phyloP scores from a whole-genome alignment of 2,888 invertebrate genomes.

The Mamestra brassicae region DNA sequence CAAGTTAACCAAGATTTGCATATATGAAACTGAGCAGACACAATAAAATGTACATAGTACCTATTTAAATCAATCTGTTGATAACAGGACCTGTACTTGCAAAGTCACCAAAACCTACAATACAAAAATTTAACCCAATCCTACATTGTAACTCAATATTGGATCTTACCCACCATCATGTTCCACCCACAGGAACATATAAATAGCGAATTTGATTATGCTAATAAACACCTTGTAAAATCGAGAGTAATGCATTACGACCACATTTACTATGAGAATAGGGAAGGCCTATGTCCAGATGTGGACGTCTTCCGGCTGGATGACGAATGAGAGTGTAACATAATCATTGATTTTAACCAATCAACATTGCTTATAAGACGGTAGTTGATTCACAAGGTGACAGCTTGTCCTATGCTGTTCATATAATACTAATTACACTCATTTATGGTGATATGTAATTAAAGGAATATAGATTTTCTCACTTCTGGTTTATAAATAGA shows the following conservation, averaged over 20 bases:
- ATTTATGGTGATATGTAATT: conserved; percentile 32
- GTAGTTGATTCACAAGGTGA: conserved; percentile 24
- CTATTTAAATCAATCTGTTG: background rate
- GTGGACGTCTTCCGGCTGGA: background rate
- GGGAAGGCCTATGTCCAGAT: background rate
- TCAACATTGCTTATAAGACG: conserved; percentile 22
- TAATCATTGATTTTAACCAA: background rate
- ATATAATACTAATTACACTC: conserved; percentile 27
- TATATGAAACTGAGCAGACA: too few species aligned
- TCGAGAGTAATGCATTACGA: conserved; percentile 18
- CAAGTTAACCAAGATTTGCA: background rate
- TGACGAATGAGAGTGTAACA: background rate
- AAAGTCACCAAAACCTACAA: background rate
- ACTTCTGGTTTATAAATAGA: conserved; percentile 17
- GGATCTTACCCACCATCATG: conserved; percentile 8
- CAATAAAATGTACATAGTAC: too few species aligned
- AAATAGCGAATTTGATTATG: conserved; percentile 39
- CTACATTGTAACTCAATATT: conserved; percentile 16
- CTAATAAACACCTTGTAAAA: conserved; percentile 27
- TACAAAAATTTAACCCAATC: background rate
- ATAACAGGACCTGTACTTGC: background rate
- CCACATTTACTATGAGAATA: background rate
- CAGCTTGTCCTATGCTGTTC: conserved; percentile 11
- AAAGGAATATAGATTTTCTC: conserved; percentile 13
- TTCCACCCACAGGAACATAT: conserved; percentile 35